A percentile compares a stretch with the other conserved stretches of the same genome.
These are phyloP conservation scores for Rhinichthys osculus DNA, from an alignment of 2,797 vertebrate genomes.

Conservation along the genomic window DNA sequence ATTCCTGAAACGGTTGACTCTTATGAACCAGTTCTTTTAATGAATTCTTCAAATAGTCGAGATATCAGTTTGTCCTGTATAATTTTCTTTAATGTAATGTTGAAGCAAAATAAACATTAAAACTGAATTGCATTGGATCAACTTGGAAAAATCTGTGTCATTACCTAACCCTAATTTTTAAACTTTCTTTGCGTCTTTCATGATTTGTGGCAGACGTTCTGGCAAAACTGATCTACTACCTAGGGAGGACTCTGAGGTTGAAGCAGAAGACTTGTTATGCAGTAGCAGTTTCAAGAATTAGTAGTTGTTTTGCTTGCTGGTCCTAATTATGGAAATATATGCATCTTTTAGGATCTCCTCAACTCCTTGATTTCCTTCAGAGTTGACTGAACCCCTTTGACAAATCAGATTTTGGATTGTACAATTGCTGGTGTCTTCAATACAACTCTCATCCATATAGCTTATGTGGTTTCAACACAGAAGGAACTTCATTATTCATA, in stretches of 20 bases:
- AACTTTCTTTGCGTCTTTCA: background rate
- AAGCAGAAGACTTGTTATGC: background rate
- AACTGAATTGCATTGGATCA: background rate
- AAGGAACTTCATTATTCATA: slow-evolving; percentile 37
- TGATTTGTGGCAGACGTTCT: background rate
- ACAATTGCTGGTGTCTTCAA: slow-evolving; percentile 48
- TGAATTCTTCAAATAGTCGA: background rate
- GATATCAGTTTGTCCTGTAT: background rate
- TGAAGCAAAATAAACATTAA: background rate
- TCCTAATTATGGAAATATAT: background rate
- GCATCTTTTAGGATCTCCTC: background rate
- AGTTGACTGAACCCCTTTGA: background rate
- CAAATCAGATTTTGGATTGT: slow-evolving; percentile 17
- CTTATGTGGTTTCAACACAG: slow-evolving; percentile 14
- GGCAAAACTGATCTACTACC: background rate
- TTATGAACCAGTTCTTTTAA: background rate
- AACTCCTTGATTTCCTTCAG: background rate
- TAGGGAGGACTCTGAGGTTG: background rate
- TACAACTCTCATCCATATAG: slow-evolving; percentile 40
- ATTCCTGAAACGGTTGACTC: background rate
- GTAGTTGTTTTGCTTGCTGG: slow-evolving; percentile 9
- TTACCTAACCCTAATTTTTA: no score
- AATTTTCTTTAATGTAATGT: background rate
- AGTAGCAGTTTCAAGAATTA: background rate
- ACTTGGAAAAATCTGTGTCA: background rate